phyloP scores from a whole-genome alignment of 1,140 invertebrate species.

The Drosophila carrolli region DNA sequence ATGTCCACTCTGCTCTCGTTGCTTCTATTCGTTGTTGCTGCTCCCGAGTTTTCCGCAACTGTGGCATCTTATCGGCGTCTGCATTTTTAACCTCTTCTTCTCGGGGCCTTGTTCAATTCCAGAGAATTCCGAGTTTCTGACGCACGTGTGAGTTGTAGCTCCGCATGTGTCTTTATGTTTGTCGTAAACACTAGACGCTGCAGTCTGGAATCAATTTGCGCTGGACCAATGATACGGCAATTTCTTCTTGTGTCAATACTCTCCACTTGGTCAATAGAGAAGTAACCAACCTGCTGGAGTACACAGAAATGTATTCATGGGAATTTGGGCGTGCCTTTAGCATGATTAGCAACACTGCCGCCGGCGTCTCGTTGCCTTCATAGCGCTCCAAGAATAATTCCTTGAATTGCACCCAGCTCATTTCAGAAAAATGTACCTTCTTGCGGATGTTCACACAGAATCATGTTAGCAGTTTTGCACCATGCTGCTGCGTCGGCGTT shows the following conservation, averaged over 20 bases:
- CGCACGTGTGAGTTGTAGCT: neutral
- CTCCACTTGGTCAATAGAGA: conserved; percentile 10
- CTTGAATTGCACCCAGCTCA: neutral
- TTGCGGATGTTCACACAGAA: conserved; percentile 5
- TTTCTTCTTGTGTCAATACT: conserved; percentile 5
- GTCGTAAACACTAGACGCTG: too few relatives aligned
- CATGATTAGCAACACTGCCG: conserved; percentile 3
- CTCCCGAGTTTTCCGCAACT: neutral
- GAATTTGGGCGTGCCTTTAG: too few relatives aligned
- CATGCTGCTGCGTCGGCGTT: conserved; percentile 5
- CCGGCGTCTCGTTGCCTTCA: conserved; percentile 21
- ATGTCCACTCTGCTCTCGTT: neutral
- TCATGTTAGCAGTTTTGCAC: neutral
- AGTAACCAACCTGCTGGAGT: conserved; percentile 6
- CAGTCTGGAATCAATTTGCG: too few relatives aligned
- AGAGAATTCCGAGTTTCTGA: neutral
- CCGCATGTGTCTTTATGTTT: too few relatives aligned
- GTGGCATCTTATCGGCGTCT: conserved; percentile 8
- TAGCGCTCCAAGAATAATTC: conserved; percentile 17
- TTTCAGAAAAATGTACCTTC: neutral
- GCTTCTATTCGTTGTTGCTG: neutral
- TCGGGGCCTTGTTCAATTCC: neutral
- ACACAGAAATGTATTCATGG: neutral
- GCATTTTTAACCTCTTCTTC: conserved; percentile 1
- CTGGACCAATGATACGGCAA: neutral